These are phyloP conservation scores for Brachionus asplanchnoidis DNA, from an alignment of 1,140 invertebrate genomes.

Conservation along the genomic window DNA sequence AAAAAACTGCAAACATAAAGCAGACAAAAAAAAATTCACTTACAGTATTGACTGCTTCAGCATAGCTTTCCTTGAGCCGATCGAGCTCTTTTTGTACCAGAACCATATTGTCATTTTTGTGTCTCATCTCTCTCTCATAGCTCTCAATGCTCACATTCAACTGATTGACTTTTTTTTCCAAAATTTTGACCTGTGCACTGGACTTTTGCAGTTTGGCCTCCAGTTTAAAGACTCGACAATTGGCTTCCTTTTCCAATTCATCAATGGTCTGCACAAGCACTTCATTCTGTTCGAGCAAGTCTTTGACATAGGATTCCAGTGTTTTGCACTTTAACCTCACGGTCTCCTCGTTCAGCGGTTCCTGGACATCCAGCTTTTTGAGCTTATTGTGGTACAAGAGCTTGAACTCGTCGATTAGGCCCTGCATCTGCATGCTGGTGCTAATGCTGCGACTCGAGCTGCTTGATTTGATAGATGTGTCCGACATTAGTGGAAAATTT, in stretches of 20 bases:
- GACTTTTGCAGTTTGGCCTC: conserved; percentile 51
- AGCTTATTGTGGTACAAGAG: conserved; percentile 23
- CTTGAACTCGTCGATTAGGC: conserved; percentile 32
- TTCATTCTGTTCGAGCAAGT: conserved; percentile 55
- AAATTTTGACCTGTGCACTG: neutral
- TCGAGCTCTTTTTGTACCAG: neutral
- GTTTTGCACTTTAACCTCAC: conserved; percentile 6
- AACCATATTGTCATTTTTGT: neutral
- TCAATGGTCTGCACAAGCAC: conserved; percentile 55
- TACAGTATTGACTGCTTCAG: neutral
- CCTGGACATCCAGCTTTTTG: neutral
- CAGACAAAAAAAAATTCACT: neutral
- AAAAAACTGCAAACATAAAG: no score
- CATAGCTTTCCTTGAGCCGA: neutral
- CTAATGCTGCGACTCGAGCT: neutral
- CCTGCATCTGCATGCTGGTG: conserved; percentile 31
- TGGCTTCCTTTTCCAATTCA: conserved; percentile 54
- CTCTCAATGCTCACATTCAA: neutral
- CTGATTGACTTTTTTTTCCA: conserved; percentile 12
- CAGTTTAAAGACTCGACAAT: conserved; percentile 49
- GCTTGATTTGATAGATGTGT: conserved; percentile 38
- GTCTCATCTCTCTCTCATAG: neutral
- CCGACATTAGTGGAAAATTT: conserved; percentile 35
- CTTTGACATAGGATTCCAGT: conserved; percentile 54
- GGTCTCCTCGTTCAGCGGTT: neutral